Conservation (phyloP, 1,140 invertebrate species). For the Pseudoatta argentina region DNA sequence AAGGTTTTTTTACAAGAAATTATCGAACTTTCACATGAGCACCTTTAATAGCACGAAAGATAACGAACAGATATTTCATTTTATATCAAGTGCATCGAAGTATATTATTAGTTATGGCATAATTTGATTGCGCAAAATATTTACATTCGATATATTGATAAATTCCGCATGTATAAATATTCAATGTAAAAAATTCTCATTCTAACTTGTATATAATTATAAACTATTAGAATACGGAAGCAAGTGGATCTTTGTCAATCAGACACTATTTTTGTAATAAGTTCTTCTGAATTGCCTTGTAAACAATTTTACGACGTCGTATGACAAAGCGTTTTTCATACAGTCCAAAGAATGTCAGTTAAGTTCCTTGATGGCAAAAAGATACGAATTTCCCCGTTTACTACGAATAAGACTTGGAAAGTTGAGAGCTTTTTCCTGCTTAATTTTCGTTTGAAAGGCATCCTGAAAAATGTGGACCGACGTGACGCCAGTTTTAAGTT, state of each 20-base stretch:
- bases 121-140: too few relatives aligned
- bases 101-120: too few relatives aligned
- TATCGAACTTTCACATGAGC: too few relatives aligned
- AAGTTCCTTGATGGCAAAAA: slow-evolving; percentile 39
- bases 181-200: neutral
- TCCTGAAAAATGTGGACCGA: slow-evolving; percentile 69
- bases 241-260: neutral
- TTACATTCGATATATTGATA: too few relatives aligned
- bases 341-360: neutral
- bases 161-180: too few relatives aligned
- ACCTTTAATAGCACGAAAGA: too few relatives aligned
- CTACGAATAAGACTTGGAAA: slow-evolving; percentile 59
- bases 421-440: slow-evolving; percentile 70
- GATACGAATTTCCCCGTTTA: slow-evolving; percentile 60
- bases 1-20: too few relatives aligned
- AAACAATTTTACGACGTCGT: slow-evolving; percentile 40
- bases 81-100: too few relatives aligned
- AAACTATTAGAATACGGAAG: neutral
- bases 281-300: neutral
- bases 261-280: neutral
- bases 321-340: slow-evolving; percentile 33
- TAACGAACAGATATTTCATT: too few relatives aligned
- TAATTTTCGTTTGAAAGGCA: slow-evolving; percentile 74
- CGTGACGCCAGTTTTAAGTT: slow-evolving; percentile 61
- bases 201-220: neutral